phyloP scores from a whole-genome alignment of 2,888 invertebrate species.

The Tricholauxania praeusta region DNA sequence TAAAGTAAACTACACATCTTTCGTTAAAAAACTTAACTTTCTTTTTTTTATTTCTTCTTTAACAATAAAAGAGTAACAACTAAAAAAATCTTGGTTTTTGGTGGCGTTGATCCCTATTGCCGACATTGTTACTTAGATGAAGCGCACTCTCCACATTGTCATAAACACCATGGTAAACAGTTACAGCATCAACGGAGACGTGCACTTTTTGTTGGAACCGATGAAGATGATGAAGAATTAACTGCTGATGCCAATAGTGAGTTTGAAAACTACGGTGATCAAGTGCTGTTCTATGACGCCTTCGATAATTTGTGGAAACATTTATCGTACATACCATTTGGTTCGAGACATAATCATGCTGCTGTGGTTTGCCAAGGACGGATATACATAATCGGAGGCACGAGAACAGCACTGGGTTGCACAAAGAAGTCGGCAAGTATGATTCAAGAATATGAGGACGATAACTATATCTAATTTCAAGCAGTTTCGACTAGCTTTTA shows the following conservation, averaged over 20 bases:
- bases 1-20: too few species aligned
- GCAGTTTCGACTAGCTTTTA: too few species aligned
- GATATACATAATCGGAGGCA: conserved; percentile 76
- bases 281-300: conserved; percentile 73
- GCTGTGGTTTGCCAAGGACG: conserved; percentile 74
- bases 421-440: conserved; percentile 49
- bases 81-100: conserved; percentile 72
- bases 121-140: conserved; percentile 44
- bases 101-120: conserved; percentile 76
- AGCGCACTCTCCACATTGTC: conserved; percentile 21
- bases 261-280: conserved; percentile 68
- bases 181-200: conserved; percentile 40
- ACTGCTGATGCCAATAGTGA: conserved; percentile 47
- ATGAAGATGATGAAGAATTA: conserved; percentile 8
- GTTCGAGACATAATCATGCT: conserved; percentile 79
- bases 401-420: conserved; percentile 49
- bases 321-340: conserved; percentile 77
- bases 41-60: neutral
- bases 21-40: neutral
- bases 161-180: conserved; percentile 38
- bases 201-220: conserved; percentile 35
- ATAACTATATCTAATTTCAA: too few species aligned
- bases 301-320: conserved; percentile 75
- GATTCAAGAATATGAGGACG: too few species aligned
- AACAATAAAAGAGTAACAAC: conserved; percentile 11